phyloP scores from a whole-genome alignment of 2,797 vertebrate species.

The Balearica regulorum region DNA sequence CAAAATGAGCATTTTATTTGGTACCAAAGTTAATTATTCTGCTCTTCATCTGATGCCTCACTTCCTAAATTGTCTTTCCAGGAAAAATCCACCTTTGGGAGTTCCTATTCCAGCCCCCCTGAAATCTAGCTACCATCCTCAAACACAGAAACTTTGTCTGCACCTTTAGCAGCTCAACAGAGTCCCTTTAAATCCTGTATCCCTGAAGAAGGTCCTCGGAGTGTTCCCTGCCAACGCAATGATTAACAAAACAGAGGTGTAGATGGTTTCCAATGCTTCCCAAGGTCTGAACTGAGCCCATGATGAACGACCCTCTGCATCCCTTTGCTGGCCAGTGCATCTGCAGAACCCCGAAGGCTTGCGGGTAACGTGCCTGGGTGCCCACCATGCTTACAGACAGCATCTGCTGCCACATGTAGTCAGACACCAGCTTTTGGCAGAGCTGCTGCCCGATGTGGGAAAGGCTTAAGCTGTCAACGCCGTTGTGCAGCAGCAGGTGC shows the following conservation, averaged over 20 bases:
- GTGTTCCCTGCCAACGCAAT: neutral
- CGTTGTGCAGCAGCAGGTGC: neutral
- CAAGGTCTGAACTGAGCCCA: neutral
- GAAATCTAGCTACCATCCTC: neutral
- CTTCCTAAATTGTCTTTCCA: neutral
- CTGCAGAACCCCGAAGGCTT: neutral
- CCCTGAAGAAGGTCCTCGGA: neutral
- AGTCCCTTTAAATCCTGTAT: neutral
- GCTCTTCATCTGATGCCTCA: neutral
- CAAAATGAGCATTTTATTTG: neutral
- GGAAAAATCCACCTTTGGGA: neutral
- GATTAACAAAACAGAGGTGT: neutral
- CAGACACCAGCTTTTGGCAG: neutral
- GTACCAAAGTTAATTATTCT: neutral
- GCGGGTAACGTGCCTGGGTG: fast-evolving
- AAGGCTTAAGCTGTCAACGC: neutral
- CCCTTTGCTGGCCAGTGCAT: neutral
- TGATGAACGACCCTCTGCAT: neutral
- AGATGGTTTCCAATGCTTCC: neutral
- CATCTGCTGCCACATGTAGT: neutral
- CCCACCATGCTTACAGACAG: neutral
- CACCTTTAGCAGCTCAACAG: neutral
- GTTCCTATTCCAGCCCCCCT: neutral
- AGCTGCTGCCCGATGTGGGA: neutral
- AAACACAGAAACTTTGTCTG: neutral